A percentile compares a stretch with the other conserved stretches of the same genome.
phyloP scores from a whole-genome alignment of 2,797 vertebrate genomes.

The Botia almorhae region DNA sequence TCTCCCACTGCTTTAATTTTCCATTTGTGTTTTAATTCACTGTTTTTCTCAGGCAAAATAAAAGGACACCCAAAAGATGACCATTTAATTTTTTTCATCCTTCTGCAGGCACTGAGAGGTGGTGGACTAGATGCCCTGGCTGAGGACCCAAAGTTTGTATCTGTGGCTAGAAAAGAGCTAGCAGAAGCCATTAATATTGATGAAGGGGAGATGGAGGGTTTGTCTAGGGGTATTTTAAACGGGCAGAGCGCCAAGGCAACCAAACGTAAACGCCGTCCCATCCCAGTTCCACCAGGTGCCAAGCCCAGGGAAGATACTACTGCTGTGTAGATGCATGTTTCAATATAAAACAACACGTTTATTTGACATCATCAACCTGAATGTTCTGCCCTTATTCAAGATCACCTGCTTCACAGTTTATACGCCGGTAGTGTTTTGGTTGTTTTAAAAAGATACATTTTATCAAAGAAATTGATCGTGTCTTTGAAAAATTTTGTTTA shows the following conservation, averaged over 20 bases:
- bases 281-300: slow-evolving; percentile 65
- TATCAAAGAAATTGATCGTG: not conserved
- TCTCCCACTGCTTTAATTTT: not conserved
- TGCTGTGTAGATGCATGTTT: slow-evolving; percentile 48
- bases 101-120: slow-evolving; percentile 78
- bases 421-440: slow-evolving; percentile 10
- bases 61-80: not conserved
- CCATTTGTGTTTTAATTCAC: not conserved
- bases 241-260: slow-evolving; percentile 60
- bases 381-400: slow-evolving; percentile 5
- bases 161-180: slow-evolving; percentile 79
- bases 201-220: slow-evolving; percentile 76
- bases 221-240: slow-evolving; percentile 76
- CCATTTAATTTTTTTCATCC: not conserved
- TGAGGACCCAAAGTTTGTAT: slow-evolving; percentile 75
- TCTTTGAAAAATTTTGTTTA: not conserved
- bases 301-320: slow-evolving; percentile 22
- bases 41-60: not conserved
- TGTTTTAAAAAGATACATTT: slow-evolving; percentile 10
- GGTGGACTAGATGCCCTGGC: slow-evolving; percentile 80
- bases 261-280: slow-evolving; percentile 68
- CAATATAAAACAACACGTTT: not conserved
- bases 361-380: slow-evolving; percentile 23
- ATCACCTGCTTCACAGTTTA: slow-evolving; percentile 12
- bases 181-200: slow-evolving; percentile 80